These are phyloP conservation scores for Thymallus thymallus DNA, from an alignment of 2,113 vertebrate species.

Conservation along the genomic window DNA sequence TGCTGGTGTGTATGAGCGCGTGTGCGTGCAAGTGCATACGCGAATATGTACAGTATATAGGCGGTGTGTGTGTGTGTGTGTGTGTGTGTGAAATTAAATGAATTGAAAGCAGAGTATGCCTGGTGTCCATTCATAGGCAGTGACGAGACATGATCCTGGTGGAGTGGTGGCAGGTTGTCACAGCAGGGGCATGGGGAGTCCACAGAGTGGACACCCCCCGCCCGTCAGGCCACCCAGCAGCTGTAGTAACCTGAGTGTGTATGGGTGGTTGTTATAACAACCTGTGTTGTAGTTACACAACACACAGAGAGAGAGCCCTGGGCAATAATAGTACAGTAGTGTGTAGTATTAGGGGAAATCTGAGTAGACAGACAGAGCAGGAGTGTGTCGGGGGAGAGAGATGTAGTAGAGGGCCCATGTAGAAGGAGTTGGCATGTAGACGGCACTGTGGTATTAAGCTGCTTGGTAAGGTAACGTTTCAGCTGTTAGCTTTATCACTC, in stretches of 20 bases:
- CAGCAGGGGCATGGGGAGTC: constrained; percentile 55
- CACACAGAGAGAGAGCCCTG: constrained; percentile 23
- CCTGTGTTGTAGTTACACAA: constrained; percentile 74
- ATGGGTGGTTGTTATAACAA: constrained; percentile 69
- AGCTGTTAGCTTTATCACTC: constrained; percentile 56
- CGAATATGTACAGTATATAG: neutral
- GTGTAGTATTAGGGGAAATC: constrained; percentile 53
- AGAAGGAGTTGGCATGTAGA: constrained; percentile 46
- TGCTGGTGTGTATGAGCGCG: neutral
- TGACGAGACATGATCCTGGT: constrained; percentile 3
- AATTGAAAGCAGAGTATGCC: constrained; percentile 16
- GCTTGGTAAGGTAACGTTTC: constrained; percentile 47
- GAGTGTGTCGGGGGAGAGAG: constrained; percentile 43
- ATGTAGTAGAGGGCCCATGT: constrained; percentile 35
- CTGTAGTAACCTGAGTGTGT: constrained; percentile 55
- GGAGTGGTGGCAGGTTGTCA: constrained; percentile 52
- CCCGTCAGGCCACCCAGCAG: constrained; percentile 27
- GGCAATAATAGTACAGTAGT: constrained; percentile 53
- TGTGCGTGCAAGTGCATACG: neutral
- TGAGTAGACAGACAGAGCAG: constrained; percentile 56
- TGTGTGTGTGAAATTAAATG: neutral
- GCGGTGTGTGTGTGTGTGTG: neutral
- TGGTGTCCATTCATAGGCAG: constrained; percentile 8
- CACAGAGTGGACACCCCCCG: constrained; percentile 14
- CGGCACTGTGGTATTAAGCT: constrained; percentile 37